Evolutionary conservation across 2,888 invertebrate species (phyloP), one percentile per base, ranked within the genome.

Genomic region (Eucera pruinosa): DNA sequence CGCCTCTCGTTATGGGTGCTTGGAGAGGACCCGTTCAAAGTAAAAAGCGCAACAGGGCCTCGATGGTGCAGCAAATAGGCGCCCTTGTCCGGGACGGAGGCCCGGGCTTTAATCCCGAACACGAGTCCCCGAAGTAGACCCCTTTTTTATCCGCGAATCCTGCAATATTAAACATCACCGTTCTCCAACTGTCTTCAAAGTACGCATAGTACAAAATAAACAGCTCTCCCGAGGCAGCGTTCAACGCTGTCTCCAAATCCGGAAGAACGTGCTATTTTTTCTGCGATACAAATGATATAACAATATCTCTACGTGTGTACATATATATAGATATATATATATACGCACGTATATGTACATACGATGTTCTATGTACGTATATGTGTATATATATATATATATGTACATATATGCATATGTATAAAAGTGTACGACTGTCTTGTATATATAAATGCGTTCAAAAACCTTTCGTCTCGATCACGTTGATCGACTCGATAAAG

Each of bases 1-100:
- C 64, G 67, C 70, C 67, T 47, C 50, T 62, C 39, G n/a, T 27
- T 58, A 58, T 41, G 57, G 58, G 62, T 64, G 64, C 36, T 54
- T 61, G 58, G 61, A 47, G 50, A 57, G 67, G 75, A 69, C 76
- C 72, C 69, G 76, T 70, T 73, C 55, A 55, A 65, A 65, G 54
- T 54, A 67, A 79, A 81, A 74, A 74, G 66, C 60, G 48, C 62
- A 62, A 61, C 45, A 70, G 71, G 61, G 52, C 43, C 73, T 66
- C 47, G 67, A 30, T 66, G 54, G 39, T 58, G 60, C 45, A 41
- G 23, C 52, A 36, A 54, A 47, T 39, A 58, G n/a, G 54, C 57
- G 65, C 57, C 57, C 68, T 58, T 68, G 36, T 58, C n/a, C 68
- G 58, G 58, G 50, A 54, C 45, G 52, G 13, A 71, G 70, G 41